phyloP scores from a whole-genome alignment of 2,113 vertebrate species.

The Galeopterus variegatus region DNA sequence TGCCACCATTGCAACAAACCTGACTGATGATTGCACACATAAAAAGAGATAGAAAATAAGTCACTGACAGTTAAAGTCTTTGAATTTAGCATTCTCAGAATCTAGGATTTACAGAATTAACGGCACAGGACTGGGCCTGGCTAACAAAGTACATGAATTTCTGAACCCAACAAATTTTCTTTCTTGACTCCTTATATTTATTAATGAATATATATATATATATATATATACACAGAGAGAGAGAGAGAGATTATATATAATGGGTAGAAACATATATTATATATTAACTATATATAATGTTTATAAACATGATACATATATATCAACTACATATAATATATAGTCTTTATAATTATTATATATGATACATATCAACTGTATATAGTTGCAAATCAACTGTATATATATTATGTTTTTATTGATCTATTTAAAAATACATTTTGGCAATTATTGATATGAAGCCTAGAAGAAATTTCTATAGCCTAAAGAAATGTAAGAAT shows the following conservation, averaged over 20 bases:
- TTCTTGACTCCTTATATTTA: background rate
- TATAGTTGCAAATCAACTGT: background rate
- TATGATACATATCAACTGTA: background rate
- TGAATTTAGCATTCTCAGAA: background rate
- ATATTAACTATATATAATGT: too few relatives aligned
- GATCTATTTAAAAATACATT: background rate
- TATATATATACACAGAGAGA: too few relatives aligned
- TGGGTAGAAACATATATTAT: too few relatives aligned
- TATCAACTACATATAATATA: background rate
- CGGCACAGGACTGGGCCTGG: background rate
- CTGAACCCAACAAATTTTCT: background rate
- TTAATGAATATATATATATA: background rate
- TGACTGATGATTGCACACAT: too few relatives aligned
- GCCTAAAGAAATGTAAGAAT: background rate
- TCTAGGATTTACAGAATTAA: background rate
- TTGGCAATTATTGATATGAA: background rate
- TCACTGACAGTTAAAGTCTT: too few relatives aligned
- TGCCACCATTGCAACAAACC: background rate
- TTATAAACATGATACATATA: background rate
- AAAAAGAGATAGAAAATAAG: too few relatives aligned
- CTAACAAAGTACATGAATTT: background rate
- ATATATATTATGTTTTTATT: background rate
- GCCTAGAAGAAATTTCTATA: background rate
- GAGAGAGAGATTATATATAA: too few relatives aligned
- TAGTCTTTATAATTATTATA: background rate